These are phyloP conservation scores for Phylloscopus collybita DNA, from an alignment of 2,797 vertebrate species.

Conservation along the genomic window DNA sequence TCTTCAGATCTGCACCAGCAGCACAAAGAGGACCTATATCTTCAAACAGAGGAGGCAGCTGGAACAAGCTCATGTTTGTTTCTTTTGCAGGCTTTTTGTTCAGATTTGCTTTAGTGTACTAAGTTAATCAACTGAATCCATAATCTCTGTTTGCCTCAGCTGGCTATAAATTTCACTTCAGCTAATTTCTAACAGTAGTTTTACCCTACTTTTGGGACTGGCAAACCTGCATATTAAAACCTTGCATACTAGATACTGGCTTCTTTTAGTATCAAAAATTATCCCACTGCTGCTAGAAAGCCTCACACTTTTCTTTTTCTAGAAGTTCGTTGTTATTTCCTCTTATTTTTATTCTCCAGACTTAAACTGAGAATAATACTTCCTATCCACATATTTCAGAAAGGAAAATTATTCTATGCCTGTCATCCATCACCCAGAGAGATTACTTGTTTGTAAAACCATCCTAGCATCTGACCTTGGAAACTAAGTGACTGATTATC, in stretches of 20 bases:
- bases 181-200: background rate
- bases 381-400: background rate
- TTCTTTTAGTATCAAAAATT: background rate
- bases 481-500: background rate
- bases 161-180: background rate
- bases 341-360: background rate
- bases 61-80: constrained; percentile 57
- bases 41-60: constrained; percentile 55
- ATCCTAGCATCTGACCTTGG: background rate
- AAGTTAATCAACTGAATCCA: constrained; percentile 20
- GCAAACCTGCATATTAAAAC: background rate
- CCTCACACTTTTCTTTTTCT: background rate
- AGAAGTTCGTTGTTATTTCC: background rate
- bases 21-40: constrained; percentile 67
- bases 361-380: background rate
- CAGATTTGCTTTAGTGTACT: constrained; percentile 38
- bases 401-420: background rate
- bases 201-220: background rate
- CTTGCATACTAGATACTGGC: background rate
- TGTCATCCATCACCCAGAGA: background rate
- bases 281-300: background rate
- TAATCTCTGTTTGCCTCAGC: background rate
- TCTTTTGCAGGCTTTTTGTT: constrained; percentile 58
- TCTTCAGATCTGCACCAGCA: constrained; percentile 65
- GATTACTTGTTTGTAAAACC: background rate